Evolutionary conservation across 2,797 vertebrate species (phyloP).

Genomic region (Mormyrops boulengeri): DNA sequence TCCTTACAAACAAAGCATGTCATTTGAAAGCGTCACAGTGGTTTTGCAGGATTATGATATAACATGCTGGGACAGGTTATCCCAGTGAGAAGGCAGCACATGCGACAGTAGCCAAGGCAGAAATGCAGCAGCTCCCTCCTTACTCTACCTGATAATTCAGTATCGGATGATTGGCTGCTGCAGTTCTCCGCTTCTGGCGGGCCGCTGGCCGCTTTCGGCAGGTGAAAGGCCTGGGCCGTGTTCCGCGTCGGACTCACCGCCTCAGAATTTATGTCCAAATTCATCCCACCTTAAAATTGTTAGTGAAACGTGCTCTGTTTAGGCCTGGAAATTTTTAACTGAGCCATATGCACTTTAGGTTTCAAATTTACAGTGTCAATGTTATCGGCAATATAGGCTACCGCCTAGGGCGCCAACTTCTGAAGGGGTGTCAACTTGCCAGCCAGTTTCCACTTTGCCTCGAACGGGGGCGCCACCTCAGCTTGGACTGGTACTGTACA

Average conservation of each 20-base stretch:
- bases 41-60: background rate
- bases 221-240: constrained; percentile 84
- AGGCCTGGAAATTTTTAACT: background rate
- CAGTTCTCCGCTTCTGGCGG: constrained; percentile 80
- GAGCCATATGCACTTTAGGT: background rate
- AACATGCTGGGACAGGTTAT: constrained; percentile 5
- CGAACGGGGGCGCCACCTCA: background rate
- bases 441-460: background rate
- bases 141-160: constrained; percentile 81
- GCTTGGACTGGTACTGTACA: background rate
- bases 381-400: background rate
- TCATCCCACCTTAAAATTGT: constrained; percentile 85
- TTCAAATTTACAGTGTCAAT: background rate
- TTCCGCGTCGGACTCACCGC: constrained; percentile 76
- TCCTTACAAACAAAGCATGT: background rate
- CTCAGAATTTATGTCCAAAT: constrained; percentile 84
- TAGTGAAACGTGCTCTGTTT: background rate
- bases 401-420: background rate
- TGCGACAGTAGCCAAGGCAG: background rate
- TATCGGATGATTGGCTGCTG: constrained; percentile 92
- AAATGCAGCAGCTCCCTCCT: background rate
- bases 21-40: background rate
- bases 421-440: background rate
- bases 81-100: too few species aligned
- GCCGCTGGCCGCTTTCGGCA: constrained; percentile 73